A percentile compares a stretch with the other conserved stretches of the same genome.
These are phyloP conservation scores for Rhadinocentrus ornatus DNA, from an alignment of 2,797 vertebrate genomes.

Conservation along the genomic window DNA sequence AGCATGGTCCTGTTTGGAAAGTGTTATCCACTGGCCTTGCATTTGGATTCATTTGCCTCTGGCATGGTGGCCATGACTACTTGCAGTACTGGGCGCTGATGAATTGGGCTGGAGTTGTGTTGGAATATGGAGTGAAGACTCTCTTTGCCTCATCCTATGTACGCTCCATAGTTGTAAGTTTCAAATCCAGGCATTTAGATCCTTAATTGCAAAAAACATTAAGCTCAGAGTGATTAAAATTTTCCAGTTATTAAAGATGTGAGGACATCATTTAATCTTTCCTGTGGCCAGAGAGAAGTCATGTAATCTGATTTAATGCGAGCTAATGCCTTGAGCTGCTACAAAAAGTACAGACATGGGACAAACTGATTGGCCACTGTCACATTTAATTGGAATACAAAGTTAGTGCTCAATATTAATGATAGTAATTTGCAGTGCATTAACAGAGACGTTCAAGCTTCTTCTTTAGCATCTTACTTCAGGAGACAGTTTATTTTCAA, in stretches of 20 bases:
- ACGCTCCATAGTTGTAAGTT: conserved; percentile 85
- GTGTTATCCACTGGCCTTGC: conserved; percentile 89
- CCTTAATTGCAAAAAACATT: conserved; percentile 3
- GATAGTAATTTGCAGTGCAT: conserved; percentile 26
- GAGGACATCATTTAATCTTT: conserved; percentile 29
- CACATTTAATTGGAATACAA: conserved; percentile 39
- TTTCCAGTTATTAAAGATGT: conserved; percentile 18
- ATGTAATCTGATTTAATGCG: conserved; percentile 38
- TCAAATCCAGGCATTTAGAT: conserved; percentile 18
- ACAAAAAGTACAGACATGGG: conserved; percentile 20
- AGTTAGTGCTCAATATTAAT: conserved; percentile 31
- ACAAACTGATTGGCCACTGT: conserved; percentile 32
- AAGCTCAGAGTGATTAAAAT: conserved; percentile 7
- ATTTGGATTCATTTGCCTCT: conserved; percentile 93
- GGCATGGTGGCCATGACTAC: conserved; percentile 95
- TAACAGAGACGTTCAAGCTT: conserved; percentile 8
- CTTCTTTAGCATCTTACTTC: conserved; percentile 29
- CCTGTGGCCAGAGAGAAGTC: conserved; percentile 28
- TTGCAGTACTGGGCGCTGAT: conserved; percentile 92
- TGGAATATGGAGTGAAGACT: conserved; percentile 84
- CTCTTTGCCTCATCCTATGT: conserved; percentile 80
- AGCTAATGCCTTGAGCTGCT: conserved; percentile 28
- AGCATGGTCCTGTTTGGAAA: conserved; percentile 79
- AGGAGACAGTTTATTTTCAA: conserved; percentile 30
- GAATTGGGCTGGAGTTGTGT: conserved; percentile 92